Evolutionary conservation across 2,113 vertebrate species (phyloP).

Genomic region (Anseranas semipalmata): DNA sequence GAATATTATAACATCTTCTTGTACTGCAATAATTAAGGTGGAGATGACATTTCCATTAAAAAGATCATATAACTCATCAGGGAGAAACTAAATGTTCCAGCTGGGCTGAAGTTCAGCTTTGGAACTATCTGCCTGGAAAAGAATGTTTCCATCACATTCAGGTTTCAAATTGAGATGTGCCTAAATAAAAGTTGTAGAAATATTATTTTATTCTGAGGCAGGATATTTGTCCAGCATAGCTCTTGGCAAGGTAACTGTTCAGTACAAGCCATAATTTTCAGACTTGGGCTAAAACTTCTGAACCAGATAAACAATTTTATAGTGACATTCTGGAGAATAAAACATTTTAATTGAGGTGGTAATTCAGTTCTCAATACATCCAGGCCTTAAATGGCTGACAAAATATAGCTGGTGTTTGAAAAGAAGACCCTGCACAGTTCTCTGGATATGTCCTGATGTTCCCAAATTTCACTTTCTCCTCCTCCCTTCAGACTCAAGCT

Average conservation of each 20-base stretch:
- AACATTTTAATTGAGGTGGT: neutral
- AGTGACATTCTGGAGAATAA: neutral
- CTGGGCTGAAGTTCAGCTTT: constrained; percentile 16
- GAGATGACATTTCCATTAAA: constrained; percentile 54
- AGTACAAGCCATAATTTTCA: neutral
- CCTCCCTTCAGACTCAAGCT: neutral
- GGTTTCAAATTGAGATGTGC: neutral
- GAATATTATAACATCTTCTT: constrained; percentile 40
- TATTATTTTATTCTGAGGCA: neutral
- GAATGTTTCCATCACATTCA: neutral
- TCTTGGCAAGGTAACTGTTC: neutral
- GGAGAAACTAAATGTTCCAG: neutral
- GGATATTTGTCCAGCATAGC: neutral
- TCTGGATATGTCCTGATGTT: neutral
- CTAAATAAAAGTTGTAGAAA: neutral
- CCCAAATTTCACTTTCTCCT: neutral
- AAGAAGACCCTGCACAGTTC: neutral
- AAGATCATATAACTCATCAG: constrained; percentile 20
- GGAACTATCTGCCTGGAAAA: neutral
- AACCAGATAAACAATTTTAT: neutral
- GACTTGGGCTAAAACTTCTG: neutral
- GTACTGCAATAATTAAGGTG: constrained; percentile 52
- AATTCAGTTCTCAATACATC: neutral
- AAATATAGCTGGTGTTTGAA: neutral
- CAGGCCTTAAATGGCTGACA: neutral